phyloP scores from a whole-genome alignment of 2,888 invertebrate species.

The Cantharis rustica region DNA sequence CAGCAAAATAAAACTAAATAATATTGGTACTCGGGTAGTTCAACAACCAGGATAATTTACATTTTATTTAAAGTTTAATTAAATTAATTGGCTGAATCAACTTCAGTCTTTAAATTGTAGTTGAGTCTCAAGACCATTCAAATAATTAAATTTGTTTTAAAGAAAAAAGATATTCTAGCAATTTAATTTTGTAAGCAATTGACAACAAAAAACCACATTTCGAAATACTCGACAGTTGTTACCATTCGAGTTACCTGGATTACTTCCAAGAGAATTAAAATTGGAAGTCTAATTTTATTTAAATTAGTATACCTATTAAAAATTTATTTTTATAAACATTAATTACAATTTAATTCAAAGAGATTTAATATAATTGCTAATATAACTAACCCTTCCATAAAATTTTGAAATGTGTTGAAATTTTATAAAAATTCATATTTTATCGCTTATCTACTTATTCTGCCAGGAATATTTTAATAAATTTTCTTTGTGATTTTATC shows the following conservation, averaged over 20 bases:
- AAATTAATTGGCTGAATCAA: conserved; percentile 4
- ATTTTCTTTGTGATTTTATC: background rate
- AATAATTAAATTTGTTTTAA: background rate
- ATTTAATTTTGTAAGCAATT: background rate
- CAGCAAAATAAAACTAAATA: background rate
- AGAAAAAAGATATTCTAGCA: background rate
- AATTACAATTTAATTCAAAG: background rate
- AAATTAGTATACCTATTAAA: background rate
- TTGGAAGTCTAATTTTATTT: background rate
- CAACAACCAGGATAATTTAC: conserved; percentile 8
- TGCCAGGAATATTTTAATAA: background rate
- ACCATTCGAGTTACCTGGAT: background rate
- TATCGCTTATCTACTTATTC: background rate
- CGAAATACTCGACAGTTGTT: background rate
- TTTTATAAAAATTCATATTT: background rate
- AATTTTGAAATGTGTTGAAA: background rate
- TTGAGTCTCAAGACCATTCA: conserved; percentile 5
- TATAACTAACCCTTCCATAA: background rate
- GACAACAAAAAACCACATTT: background rate
- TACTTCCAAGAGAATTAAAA: background rate
- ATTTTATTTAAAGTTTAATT: conserved; percentile 14
- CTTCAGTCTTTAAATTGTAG: background rate
- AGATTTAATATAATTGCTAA: background rate
- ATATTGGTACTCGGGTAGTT: background rate
- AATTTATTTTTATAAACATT: background rate